Percentiles rank a stretch among this genome's conserved stretches.
These are phyloP conservation scores for Papilio dardanus DNA, from an alignment of 1,140 invertebrate species.

Conservation along the genomic window DNA sequence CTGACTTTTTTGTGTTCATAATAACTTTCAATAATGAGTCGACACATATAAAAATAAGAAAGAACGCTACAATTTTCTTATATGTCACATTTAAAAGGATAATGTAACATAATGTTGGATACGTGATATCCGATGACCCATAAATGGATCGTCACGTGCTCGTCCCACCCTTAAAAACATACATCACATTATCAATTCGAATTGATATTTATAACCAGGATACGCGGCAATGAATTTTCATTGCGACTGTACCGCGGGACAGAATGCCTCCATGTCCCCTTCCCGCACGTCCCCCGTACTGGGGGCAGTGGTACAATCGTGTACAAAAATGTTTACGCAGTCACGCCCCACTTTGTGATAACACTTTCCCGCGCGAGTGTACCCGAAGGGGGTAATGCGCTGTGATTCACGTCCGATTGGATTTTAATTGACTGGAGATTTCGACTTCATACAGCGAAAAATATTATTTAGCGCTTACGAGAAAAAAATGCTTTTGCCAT, in stretches of 20 bases:
- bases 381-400: constrained; percentile 15
- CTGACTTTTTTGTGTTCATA: too few species aligned
- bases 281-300: background rate
- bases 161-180: background rate
- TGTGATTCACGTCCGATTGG: constrained; percentile 23
- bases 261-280: background rate
- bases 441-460: background rate
- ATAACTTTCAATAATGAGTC: too few species aligned
- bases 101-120: too few species aligned
- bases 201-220: constrained; percentile 22
- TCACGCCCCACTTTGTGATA: constrained; percentile 2
- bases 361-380: constrained; percentile 28
- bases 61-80: too few species aligned
- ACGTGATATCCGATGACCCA: background rate
- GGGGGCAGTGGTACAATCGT: background rate
- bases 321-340: background rate
- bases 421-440: constrained; percentile 25
- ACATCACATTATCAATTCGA: background rate
- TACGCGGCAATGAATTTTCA: constrained; percentile 19
- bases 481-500: background rate
- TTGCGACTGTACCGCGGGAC: constrained; percentile 3
- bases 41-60: too few species aligned
- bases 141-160: background rate
- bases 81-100: too few species aligned
- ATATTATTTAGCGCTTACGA: background rate